Base-by-base conservation (phyloP, 1,140 invertebrate species). In the Drosophila mayri region DNA sequence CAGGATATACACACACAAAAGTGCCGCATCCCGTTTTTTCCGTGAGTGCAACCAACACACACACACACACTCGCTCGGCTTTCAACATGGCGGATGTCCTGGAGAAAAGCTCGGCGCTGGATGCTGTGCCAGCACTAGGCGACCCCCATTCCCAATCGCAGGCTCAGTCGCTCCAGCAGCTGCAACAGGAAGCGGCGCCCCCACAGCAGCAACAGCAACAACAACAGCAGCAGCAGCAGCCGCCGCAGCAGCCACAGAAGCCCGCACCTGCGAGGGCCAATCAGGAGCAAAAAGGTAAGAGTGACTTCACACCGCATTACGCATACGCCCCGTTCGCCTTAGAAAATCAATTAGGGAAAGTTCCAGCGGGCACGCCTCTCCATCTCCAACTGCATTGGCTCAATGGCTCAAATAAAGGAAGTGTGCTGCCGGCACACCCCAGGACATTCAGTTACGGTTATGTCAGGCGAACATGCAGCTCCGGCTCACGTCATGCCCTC, bases 51-150 rank as follows among this genome's bases (percentile, higher is more conserved):
- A 41, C 50, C 22, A 16, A 37, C 35, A 47, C n/a, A 40, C 54
- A 67, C 11, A 88, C 37, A 57, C 67, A 61, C 47, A 59, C 52
- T 70, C 87, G 75, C n/a, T 49, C 64, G 58, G 74, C 72, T 87
- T 90, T 80, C 81, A 91, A 91, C 83, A 91, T 91, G 90, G 90
- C 90, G 90, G 90, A 91, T 81, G 82, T 91, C 65, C 82, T 91
- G 90, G 90, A 91, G 90, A 91, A 91, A 91, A 91, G 90, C 90
- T 91, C 90, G 63, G 61, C 81, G 70, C 79, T 90, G 87, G 87
- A 90, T 87, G 87, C 79, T 75, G 76, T 66, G 77, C 74, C 84
- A 72, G 64, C 74, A 46, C 65, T 82, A 44, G 43, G 67, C 65
- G 77, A 86, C 54, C 20, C 76, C 54, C 75, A 58, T 20, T 18